Conservation (phyloP, 2,888 invertebrate genomes). For the Oscheius sp. region DNA sequence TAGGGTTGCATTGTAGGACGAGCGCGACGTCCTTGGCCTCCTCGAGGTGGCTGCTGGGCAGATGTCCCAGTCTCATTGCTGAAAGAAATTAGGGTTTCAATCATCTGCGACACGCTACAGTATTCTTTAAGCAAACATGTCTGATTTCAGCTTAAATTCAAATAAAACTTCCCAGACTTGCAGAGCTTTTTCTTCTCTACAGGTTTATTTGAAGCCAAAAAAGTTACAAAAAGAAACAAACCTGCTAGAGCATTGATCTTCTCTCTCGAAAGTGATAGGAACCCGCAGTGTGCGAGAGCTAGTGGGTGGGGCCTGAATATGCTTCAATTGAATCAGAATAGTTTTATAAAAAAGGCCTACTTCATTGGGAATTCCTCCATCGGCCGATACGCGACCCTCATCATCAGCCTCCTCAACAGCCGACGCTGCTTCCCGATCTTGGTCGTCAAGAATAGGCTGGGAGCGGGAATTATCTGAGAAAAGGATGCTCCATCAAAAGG, state of each 20-base stretch:
- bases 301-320: neutral
- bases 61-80: slow-evolving; percentile 17
- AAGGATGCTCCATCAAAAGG: neutral
- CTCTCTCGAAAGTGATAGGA: slow-evolving; percentile 34
- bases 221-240: neutral
- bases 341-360: neutral
- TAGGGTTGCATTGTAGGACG: neutral
- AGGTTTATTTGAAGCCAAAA: neutral
- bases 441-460: slow-evolving; percentile 40
- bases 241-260: slow-evolving; percentile 56
- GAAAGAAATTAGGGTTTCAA: neutral
- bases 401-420: slow-evolving; percentile 54
- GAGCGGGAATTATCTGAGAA: slow-evolving; percentile 34
- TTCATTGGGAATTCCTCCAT: slow-evolving; percentile 11
- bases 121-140: no score
- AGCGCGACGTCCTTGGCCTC: neutral
- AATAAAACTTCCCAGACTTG: no score
- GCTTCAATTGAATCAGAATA: neutral
- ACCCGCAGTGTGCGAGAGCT: neutral
- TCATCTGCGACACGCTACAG: neutral
- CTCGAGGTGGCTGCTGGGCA: neutral
- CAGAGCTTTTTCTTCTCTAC: no score
- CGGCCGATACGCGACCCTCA: slow-evolving; percentile 33
- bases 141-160: no score
- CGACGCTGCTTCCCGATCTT: slow-evolving; percentile 53